Conservation (phyloP, 2,113 vertebrate genomes). For the Alligator mississippiensis region DNA sequence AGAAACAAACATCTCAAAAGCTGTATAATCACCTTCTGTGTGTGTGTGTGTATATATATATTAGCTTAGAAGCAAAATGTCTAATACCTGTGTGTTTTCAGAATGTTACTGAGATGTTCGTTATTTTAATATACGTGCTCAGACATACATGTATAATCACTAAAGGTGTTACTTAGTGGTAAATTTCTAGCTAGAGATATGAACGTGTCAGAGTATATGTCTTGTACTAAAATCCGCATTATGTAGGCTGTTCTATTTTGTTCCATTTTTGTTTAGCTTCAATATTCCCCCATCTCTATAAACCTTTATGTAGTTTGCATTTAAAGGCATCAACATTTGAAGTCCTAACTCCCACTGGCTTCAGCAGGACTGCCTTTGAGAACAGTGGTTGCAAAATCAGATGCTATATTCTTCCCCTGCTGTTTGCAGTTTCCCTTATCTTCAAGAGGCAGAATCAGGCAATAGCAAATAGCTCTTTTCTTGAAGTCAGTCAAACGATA, state of each 20-base stretch:
- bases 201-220: background rate
- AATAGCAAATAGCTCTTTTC: background rate
- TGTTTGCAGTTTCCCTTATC: background rate
- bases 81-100: background rate
- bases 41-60: background rate
- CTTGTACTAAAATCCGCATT: background rate
- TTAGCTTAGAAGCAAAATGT: background rate
- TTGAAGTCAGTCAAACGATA: conserved; percentile 1
- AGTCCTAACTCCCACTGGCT: background rate
- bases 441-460: background rate
- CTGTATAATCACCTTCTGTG: background rate
- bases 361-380: background rate
- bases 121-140: background rate
- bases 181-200: background rate
- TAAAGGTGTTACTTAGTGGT: background rate
- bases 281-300: background rate
- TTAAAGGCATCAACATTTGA: background rate
- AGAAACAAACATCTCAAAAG: background rate
- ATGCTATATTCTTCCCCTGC: background rate
- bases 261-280: background rate
- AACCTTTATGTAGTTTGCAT: background rate
- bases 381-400: background rate
- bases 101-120: background rate
- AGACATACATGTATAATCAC: rapidly evolving
- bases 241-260: background rate